Base-by-base conservation (phyloP, 2,113 vertebrate genomes). In the Struthidea cinerea region DNA sequence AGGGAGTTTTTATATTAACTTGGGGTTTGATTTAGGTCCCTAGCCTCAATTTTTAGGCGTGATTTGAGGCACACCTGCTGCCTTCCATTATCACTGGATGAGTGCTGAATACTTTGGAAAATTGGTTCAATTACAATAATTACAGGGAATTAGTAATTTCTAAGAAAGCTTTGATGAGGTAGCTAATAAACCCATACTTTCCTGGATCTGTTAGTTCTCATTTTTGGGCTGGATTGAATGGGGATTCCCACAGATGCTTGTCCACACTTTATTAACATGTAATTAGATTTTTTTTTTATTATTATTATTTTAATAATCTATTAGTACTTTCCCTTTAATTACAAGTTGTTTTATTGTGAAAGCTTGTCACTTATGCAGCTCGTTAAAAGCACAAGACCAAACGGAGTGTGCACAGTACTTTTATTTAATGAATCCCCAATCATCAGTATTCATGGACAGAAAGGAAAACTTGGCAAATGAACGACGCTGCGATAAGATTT, bases 371-470 rank as follows among this genome's bases (percentile, higher is more conserved):
- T 74, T 91, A 50, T 5, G 52, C 69, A 71, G 50, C 60, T 84
- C 30, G 56, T 80, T 84, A 68, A 79, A 86, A 84, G 44, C 87
- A 79, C 65, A 92, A 81, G 50, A 85, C 75, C 61, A 87, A 82
- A 86, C 6, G 39, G 84, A 49, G 12, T 39, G 44, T 75, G 71
- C 50, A 20, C 13, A 30, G 61, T 41, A 28, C 35, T 87, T 93
- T 86, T 55, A 59, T 89, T 69, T 79, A 96, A 87, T 74, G 81
- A 93, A 79, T 92, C 81, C 65, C 59, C 9, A 90, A 26, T 91
- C 82, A 82, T 95, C 80, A 90, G 78, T 87, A 94, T 93, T 92
- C 92, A 91, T 22, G 60, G 69, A 32, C 82, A 77, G 59, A 85
- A 85, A 81, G 52, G 73, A 55, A 93, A 84, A 71, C 46, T 89